A percentile compares a stretch with the other conserved stretches of the same genome.
phyloP scores from a whole-genome alignment of 2,797 vertebrate genomes.

The Hipposideros larvatus region DNA sequence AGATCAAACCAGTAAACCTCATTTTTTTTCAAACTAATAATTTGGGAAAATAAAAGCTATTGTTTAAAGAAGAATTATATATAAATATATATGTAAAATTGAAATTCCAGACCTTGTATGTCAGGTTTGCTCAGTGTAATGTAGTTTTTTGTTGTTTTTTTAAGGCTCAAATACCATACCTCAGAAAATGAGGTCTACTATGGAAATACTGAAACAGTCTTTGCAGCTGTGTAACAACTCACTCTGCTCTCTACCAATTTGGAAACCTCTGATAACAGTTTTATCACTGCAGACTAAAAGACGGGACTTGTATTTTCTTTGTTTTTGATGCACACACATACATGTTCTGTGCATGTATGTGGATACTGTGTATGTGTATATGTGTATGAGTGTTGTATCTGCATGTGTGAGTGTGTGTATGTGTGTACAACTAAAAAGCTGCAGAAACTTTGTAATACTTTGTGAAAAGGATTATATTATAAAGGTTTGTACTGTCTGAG shows the following conservation, averaged over 20 bases:
- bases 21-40: constrained; percentile 84
- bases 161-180: constrained; percentile 81
- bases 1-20: constrained; percentile 74
- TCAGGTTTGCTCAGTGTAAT: constrained; percentile 83
- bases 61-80: constrained; percentile 80
- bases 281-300: constrained; percentile 86
- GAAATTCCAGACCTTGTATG: constrained; percentile 83
- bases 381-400: constrained; percentile 89
- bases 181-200: constrained; percentile 73
- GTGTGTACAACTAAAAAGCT: constrained; percentile 89
- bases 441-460: constrained; percentile 93
- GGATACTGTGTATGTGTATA: constrained; percentile 88
- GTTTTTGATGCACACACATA: constrained; percentile 86
- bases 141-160: constrained; percentile 63
- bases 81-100: constrained; percentile 82
- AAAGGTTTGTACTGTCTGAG: constrained; percentile 93
- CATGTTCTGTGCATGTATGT: constrained; percentile 88
- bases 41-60: constrained; percentile 82
- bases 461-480: constrained; percentile 93
- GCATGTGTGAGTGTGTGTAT: constrained; percentile 87
- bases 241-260: constrained; percentile 66
- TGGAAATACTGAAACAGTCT: constrained; percentile 80
- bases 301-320: constrained; percentile 85
- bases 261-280: constrained; percentile 83
- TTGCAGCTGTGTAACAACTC: constrained; percentile 80